phyloP scores from a whole-genome alignment of 2,113 vertebrate species.

The Poeciliopsis turrubarensis region DNA sequence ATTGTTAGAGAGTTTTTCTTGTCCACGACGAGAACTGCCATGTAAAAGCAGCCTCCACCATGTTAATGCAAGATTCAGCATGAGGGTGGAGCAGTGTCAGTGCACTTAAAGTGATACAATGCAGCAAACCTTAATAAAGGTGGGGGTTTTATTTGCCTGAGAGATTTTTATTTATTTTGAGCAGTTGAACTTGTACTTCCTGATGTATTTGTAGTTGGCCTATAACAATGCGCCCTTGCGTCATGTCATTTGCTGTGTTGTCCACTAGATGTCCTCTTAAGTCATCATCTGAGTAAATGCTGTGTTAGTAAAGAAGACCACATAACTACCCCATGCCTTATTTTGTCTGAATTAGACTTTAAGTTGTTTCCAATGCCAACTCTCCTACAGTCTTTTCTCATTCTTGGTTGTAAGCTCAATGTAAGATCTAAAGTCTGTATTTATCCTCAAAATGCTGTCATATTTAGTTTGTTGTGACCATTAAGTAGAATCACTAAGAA shows the following conservation, averaged over 20 bases:
- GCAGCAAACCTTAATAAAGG: neutral
- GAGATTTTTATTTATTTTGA: neutral
- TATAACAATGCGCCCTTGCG: neutral
- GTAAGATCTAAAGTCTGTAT: conserved; percentile 2
- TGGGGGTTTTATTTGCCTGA: neutral
- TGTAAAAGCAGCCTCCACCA: neutral
- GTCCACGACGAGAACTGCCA: neutral
- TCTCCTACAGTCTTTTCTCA: neutral
- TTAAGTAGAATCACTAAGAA: no score
- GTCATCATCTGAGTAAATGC: conserved; percentile 23
- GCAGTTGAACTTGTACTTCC: neutral
- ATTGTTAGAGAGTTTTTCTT: neutral
- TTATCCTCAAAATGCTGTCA: conserved; percentile 37
- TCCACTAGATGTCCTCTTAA: conserved; percentile 70
- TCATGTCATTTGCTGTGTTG: conserved; percentile 5
- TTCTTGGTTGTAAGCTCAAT: neutral
- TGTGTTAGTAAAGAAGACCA: conserved; percentile 23
- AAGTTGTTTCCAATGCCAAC: neutral
- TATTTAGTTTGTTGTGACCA: conserved; percentile 23
- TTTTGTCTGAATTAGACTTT: conserved; percentile 39
- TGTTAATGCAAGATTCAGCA: neutral
- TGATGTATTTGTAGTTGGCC: neutral
- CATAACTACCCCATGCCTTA: conserved; percentile 25
- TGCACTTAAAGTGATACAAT: neutral
- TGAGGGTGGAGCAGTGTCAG: neutral